These are phyloP conservation scores for Arrhamphus sclerolepis DNA, from an alignment of 2,797 vertebrate genomes.

Conservation along the genomic window DNA sequence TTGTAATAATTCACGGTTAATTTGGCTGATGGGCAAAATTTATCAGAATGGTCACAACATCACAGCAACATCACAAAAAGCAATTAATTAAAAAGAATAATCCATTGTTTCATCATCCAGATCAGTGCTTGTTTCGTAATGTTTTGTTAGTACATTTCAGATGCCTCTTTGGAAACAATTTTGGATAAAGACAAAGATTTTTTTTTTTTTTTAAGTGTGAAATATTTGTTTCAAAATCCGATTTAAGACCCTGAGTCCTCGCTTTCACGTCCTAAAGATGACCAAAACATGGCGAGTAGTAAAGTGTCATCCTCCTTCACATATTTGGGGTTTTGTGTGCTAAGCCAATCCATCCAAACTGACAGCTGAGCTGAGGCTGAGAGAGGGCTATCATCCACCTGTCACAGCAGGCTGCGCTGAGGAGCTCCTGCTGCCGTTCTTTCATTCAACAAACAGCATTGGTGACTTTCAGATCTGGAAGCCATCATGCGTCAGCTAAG, in stretches of 20 bases:
- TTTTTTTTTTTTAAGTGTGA: no score
- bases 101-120: no score
- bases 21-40: no score
- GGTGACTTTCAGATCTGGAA: conserved; percentile 35
- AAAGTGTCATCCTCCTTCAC: conserved; percentile 37
- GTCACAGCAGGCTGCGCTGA: conserved; percentile 55
- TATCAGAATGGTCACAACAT: no score
- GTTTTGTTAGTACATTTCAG: no score
- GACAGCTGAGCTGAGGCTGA: conserved; percentile 53
- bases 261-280: conserved; percentile 15
- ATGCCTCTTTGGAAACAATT: not conserved
- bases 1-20: not conserved
- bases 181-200: not conserved
- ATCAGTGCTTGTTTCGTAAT: no score
- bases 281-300: conserved; percentile 15
- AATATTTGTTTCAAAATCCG: conserved; percentile 1
- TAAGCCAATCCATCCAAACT: conserved; percentile 50
- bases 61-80: no score
- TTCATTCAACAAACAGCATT: conserved; percentile 29
- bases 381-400: conserved; percentile 63
- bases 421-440: conserved; percentile 30
- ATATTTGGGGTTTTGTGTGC: conserved; percentile 14
- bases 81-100: no score
- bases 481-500: conserved; percentile 24
- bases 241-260: not conserved